Evolutionary conservation across 2,888 invertebrate species (phyloP), one percentile per base, ranked within the genome.

Genomic region (Pimpla rufipes): DNA sequence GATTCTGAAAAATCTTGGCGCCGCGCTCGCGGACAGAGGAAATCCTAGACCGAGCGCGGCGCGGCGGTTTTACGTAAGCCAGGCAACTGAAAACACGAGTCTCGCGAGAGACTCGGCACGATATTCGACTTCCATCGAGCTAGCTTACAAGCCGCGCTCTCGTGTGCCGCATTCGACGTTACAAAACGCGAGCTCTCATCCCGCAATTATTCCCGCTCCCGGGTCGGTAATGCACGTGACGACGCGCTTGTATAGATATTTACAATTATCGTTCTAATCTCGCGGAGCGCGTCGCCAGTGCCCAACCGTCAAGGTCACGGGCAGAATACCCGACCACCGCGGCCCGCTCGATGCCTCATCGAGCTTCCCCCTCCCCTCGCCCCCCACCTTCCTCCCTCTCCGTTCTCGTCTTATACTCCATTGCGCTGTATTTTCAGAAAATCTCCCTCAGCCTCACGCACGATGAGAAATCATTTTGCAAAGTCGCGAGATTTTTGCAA

Each of bases 271-370:
- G 57, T 35, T 35, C 29, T 57, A 57, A 35, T 29, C 57, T 55
- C 23, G 52, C 23, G 0, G 35, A n/a, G 23, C 52, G 57, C 59
- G 42, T 73, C 73, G 74, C 55, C 40, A 74, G 62, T 75, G 55
- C 73, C 59, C 45, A 70, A 50, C 71, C 52, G 42, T 79, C 79
- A 83, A 83, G 83, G 83, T 83, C 83, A 83, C 83, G 79, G 79
- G 52, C 79, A 77, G 76, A 81, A 71, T 76, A 77, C 76, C 77
- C 81, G 64, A 66, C 66, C 23, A 66, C 40, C 70, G 45, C 59
- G 50, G 67, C 40, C 29, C 70, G 66, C 57, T 66, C 50, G 67
- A 78, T 79, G 52, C 57, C 71, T 79, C 76, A 71, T 76, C 67
- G 59, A 6, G 37, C 55, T 81, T 66, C 35, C 45, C 42, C 13